Evolutionary conservation across 2,797 vertebrate species (phyloP).

Genomic region (Cyclura pinguis): DNA sequence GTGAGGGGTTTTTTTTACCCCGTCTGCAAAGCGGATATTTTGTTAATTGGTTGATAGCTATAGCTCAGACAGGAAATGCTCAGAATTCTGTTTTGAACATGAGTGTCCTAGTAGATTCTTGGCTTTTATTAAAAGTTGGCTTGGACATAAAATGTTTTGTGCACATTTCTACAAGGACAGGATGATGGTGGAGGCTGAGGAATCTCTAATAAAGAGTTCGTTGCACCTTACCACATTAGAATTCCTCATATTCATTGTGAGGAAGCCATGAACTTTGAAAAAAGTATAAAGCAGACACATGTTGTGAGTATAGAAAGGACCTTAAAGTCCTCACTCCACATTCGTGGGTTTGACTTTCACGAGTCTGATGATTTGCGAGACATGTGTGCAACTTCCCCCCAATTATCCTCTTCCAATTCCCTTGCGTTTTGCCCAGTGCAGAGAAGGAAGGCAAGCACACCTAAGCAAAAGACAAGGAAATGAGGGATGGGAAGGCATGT

Average conservation of each 20-base stretch:
- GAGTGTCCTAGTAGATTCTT: neutral
- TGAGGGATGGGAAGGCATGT: too few species aligned
- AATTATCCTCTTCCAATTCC: too few species aligned
- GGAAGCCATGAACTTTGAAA: neutral
- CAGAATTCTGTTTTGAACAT: neutral
- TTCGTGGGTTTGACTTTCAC: too few species aligned
- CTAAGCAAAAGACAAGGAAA: too few species aligned
- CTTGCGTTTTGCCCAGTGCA: too few species aligned
- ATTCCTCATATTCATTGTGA: neutral
- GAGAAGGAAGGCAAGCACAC: too few species aligned
- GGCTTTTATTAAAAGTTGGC: neutral
- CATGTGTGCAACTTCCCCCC: too few species aligned
- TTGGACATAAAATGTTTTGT: neutral
- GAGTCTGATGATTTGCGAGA: too few species aligned
- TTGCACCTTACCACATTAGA: neutral
- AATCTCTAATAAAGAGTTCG: neutral
- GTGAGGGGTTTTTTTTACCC: too few species aligned
- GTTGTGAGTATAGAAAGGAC: neutral
- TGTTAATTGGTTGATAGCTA: neutral
- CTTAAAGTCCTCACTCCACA: neutral
- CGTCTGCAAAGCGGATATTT: too few species aligned
- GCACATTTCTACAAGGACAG: neutral
- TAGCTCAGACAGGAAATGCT: neutral
- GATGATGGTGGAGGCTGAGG: too few species aligned
- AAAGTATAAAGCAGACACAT: too few species aligned